Percentiles rank a stretch among this genome's conserved stretches.
Conservation (phyloP, 2,797 vertebrate species). For the Rhynchonycteris naso region DNA sequence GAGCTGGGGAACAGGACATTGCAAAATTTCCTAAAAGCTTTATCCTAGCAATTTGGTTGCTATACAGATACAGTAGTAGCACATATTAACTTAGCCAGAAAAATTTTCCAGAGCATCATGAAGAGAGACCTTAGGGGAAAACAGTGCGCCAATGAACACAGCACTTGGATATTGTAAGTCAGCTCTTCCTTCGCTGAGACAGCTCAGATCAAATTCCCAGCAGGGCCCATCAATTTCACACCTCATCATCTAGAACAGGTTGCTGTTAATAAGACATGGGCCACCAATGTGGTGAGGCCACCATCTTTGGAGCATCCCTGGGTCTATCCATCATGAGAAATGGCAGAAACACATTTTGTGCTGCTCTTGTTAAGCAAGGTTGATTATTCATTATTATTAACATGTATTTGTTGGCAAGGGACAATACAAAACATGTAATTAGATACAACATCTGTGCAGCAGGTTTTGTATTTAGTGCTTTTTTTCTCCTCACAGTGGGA, state of each 20-base stretch:
- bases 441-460: conserved; percentile 52
- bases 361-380: conserved; percentile 42
- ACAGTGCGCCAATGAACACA: neutral
- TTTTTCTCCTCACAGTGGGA: conserved; percentile 27
- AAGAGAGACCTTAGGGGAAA: conserved; percentile 47
- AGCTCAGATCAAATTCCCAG: conserved; percentile 49
- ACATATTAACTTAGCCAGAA: conserved; percentile 46
- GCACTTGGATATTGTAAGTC: neutral
- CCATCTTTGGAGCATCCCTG: neutral
- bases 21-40: conserved; percentile 39
- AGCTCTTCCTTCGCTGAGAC: neutral
- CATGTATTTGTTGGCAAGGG: conserved; percentile 50
- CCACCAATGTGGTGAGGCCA: neutral
- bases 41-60: conserved; percentile 19
- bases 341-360: conserved; percentile 16
- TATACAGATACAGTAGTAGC: conserved; percentile 51
- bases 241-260: conserved; percentile 21
- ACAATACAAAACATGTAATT: conserved; percentile 46
- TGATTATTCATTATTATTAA: conserved; percentile 68
- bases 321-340: neutral
- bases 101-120: conserved; percentile 4
- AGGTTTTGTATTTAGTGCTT: conserved; percentile 31
- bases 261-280: conserved; percentile 43
- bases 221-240: conserved; percentile 45
- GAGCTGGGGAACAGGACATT: neutral